Evolutionary conservation across 2,113 vertebrate species (phyloP).

Genomic region (Lophotis ruficrista): DNA sequence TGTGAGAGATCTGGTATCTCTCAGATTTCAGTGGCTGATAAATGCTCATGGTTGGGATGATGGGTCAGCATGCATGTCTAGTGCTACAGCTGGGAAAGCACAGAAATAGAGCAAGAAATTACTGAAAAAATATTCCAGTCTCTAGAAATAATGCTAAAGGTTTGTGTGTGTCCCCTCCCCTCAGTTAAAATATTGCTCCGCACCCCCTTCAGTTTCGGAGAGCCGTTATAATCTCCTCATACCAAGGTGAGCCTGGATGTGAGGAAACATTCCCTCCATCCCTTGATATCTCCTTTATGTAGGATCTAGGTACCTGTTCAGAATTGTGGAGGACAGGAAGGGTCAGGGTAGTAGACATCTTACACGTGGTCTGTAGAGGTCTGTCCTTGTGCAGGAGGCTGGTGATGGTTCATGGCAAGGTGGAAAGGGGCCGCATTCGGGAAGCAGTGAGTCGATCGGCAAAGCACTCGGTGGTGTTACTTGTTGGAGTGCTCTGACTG

Average conservation of each 20-base stretch:
- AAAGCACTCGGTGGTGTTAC: background rate
- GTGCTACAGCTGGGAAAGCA: background rate
- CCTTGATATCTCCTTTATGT: background rate
- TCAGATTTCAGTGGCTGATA: background rate
- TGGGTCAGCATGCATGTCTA: background rate
- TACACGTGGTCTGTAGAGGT: background rate
- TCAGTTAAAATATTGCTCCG: background rate
- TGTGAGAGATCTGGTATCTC: background rate
- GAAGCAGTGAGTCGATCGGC: background rate
- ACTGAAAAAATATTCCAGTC: background rate
- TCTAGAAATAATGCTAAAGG: background rate
- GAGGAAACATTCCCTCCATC: background rate
- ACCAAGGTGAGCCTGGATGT: background rate
- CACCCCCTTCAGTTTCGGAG: accelerated
- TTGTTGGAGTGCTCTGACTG: background rate
- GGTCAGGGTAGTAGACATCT: background rate
- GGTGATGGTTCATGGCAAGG: background rate
- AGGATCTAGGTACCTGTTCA: background rate
- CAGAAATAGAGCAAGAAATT: background rate
- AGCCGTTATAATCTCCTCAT: background rate
- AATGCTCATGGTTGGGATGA: background rate
- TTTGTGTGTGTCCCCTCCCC: accelerated
- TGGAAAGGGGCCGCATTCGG: background rate
- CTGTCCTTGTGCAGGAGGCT: background rate
- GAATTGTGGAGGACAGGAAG: background rate